A percentile compares a stretch with the other conserved stretches of the same genome.
Evolutionary conservation across 1,140 invertebrate species (phyloP).

Genomic region (Drosophila seguyi): DNA sequence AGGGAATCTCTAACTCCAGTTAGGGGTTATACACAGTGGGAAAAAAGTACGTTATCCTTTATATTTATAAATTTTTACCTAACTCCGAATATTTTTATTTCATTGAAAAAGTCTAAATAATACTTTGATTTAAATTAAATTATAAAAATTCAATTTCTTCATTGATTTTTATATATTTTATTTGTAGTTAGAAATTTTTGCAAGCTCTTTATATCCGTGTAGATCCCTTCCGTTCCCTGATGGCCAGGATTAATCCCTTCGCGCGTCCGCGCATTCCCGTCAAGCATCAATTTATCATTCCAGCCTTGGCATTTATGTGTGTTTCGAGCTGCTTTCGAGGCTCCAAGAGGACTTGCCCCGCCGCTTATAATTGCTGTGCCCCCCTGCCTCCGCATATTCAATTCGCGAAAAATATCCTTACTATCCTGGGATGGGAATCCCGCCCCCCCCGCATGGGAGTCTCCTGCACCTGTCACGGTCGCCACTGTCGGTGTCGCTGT

Average conservation of each 20-base stretch:
- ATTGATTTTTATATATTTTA: background rate
- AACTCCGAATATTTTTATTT: too few species aligned
- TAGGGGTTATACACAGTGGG: conserved; percentile 1
- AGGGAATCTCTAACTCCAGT: conserved; percentile 28
- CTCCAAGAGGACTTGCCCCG: too few species aligned
- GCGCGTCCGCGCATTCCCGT: conserved; percentile 40
- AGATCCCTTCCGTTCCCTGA: background rate
- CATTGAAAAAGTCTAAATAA: too few species aligned
- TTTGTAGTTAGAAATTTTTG: background rate
- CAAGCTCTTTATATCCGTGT: background rate
- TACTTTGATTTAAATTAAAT: too few species aligned
- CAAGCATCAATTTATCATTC: conserved; percentile 65
- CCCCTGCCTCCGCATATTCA: conserved; percentile 33
- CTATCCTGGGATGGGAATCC: background rate
- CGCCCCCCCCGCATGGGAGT: too few species aligned
- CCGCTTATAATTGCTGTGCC: conserved; percentile 52
- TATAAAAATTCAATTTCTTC: too few species aligned
- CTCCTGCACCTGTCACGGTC: conserved; percentile 41
- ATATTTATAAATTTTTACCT: too few species aligned
- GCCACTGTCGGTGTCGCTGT: conserved; percentile 44
- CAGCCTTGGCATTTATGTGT: conserved; percentile 50
- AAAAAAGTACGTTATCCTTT: too few species aligned
- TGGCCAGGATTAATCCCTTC: conserved; percentile 38
- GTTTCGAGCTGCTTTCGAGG: conserved; percentile 19
- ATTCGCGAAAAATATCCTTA: conserved; percentile 40